Evolutionary conservation across 2,797 vertebrate genomes (phyloP).

Genomic region (Crocidura indochinensis): DNA sequence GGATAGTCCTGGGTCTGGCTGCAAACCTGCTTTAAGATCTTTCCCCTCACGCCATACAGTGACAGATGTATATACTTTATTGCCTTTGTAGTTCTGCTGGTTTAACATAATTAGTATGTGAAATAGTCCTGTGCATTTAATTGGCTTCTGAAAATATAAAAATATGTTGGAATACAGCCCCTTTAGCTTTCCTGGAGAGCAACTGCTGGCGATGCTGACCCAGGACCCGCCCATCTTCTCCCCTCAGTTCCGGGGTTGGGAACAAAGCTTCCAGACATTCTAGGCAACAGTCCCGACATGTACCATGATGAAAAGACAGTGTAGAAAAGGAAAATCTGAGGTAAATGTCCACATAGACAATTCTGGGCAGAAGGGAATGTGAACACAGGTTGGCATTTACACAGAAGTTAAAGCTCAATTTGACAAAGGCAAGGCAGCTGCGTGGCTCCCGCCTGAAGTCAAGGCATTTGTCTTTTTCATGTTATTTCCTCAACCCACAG

Average conservation of each 20-base stretch:
- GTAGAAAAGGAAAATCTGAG: conserved; percentile 88
- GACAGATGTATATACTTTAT: conserved; percentile 83
- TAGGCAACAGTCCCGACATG: conserved; percentile 88
- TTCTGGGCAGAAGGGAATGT: conserved; percentile 69
- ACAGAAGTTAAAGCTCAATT: conserved; percentile 89
- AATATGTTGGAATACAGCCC: conserved; percentile 85
- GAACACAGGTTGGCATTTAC: conserved; percentile 84
- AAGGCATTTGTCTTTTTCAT: conserved; percentile 52
- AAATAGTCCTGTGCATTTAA: conserved; percentile 83
- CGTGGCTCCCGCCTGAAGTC: conserved; percentile 42
- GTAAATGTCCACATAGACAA: conserved; percentile 84
- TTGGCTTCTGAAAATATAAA: conserved; percentile 87
- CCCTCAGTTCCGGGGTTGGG: conserved; percentile 88
- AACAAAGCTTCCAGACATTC: conserved; percentile 87
- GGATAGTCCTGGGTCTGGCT: conserved; percentile 65
- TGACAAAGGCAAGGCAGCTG: conserved; percentile 86
- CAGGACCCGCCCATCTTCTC: conserved; percentile 81
- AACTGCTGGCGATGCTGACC: too few species aligned
- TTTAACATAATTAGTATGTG: conserved; percentile 85
- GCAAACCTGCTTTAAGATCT: conserved; percentile 77
- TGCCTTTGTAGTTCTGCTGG: conserved; percentile 87
- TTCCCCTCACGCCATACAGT: conserved; percentile 72
- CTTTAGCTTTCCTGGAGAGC: conserved; percentile 78
- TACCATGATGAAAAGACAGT: conserved; percentile 79
- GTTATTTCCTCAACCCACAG: conserved; percentile 35